Base-by-base conservation (phyloP, 2,113 vertebrate species). In the Gallinago jamesoni region DNA sequence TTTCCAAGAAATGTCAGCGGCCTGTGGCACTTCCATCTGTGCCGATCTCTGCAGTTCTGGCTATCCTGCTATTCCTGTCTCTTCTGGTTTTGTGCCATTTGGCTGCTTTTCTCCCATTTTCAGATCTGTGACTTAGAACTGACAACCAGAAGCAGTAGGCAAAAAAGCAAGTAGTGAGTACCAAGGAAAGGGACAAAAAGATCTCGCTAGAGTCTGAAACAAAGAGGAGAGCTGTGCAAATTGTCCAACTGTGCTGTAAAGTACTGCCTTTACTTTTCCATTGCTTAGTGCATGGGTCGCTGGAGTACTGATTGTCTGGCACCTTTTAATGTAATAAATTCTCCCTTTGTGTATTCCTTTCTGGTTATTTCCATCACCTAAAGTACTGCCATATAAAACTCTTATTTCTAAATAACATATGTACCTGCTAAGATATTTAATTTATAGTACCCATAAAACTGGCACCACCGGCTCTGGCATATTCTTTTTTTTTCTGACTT, bases 401-500 rank as follows among this genome's bases (percentile, higher is more conserved):
- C 57, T 19, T 64, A 21, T 90, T 96, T 96, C 79, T 89, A 89
- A 94, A 84, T 93, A 89, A 62, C 20, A 5, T 57, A 63, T 33
- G 15, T 86, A 60, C 39, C 64, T 28, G 14, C 59, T 90, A 85
- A 92, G 67, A 27, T 84, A 79, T 23, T 87, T 93, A 7, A 72
- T 94, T 94, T 95, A 84, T 92, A 89, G 60, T 84, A 52, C 60
- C 59, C 79, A 83, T 93, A 93, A 93, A 96, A 70, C 66, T 82
- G 67, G 37, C 63, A 88, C 92, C 78, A 68, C 35, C 37, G 25
- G 23, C 90, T 92, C 82, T 90, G 59, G 18, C 33, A 33, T 45
- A 25, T 73, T 79, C 27, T 76, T 91, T 87, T 87, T 63, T 39
- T 89, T 87, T 63, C 31, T 30, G 25, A 52, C 62, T 75, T 74